Evolutionary conservation across 2,113 vertebrate species (phyloP), one percentile per base, ranked within the genome.

Genomic region (Plectropomus leopardus): DNA sequence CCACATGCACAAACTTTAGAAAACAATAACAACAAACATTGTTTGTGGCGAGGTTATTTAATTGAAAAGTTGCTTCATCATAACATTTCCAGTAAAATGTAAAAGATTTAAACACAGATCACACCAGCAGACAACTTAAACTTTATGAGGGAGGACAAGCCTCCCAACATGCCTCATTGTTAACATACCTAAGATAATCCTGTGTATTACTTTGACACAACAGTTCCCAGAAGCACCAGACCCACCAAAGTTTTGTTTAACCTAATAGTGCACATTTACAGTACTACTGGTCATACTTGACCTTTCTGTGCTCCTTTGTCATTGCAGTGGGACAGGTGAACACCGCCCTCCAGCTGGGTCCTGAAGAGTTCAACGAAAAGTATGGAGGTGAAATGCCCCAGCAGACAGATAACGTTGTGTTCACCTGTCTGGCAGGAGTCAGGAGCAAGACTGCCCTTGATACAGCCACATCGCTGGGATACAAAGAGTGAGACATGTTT

Each of bases 361-460:
- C 96, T 1, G 74, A 34, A 0, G 95, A 96, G 9, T 99, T 98
- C 89, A 90, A 93, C 88, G 94, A 97, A 67, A 96, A 92, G 79
- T 99, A 97, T 59, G 92, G 94, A 0, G 91, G 94, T 69, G 93
- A 94, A 54, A 96, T 97, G 94, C 97, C 98, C 0, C 92, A 92
- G 72, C 95, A 92, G 80, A 94, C 93, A 0, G 96, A 97, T 67
- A 94, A 82, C 34, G 51, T 99, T 15, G 94, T 99, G 45, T 99
- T 99, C 87, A 96, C 95, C 48, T 99, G 97, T 89, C 90, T 96
- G 85, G 95, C 95, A 14, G 97, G 98, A 77, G 78, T 96, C 40
- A 94, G 98, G 87, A 98, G 97, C 92, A 95, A 95, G 89, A 92
- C 68, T 24, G 97, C 98, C 15, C 47, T 98, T 10, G 69, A 80